A percentile compares a stretch with the other conserved stretches of the same genome.
These are phyloP conservation scores for Ophraella communa DNA, from an alignment of 2,888 invertebrate genomes.

Conservation along the genomic window DNA sequence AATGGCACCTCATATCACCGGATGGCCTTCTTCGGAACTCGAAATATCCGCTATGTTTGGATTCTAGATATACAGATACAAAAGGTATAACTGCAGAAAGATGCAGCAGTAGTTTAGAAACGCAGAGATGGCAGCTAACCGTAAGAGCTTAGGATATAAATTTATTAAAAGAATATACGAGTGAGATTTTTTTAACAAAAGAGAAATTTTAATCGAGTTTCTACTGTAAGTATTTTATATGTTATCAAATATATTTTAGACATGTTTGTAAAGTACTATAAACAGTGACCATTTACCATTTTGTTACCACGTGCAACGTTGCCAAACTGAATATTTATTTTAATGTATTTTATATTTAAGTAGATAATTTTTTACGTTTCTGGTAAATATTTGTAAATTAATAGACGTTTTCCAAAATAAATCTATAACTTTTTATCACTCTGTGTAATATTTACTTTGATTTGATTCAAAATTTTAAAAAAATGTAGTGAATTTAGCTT, in stretches of 20 bases:
- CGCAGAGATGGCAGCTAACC: conserved; percentile 72
- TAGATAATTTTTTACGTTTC: not conserved
- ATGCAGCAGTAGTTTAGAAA: conserved; percentile 70
- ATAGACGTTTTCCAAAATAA: too few species aligned
- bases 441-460: not conserved
- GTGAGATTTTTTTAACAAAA: conserved; percentile 3
- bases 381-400: not conserved
- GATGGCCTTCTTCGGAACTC: conserved; percentile 74
- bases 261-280: too few species aligned
- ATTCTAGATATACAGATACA: conserved; percentile 67
- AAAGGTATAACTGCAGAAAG: conserved; percentile 71
- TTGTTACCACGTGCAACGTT: not conserved
- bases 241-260: too few species aligned
- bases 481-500: too few species aligned
- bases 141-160: conserved; percentile 1
- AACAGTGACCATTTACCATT: not conserved
- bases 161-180: not conserved
- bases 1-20: conserved; percentile 70
- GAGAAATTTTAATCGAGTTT: too few species aligned
- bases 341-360: not conserved
- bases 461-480: not conserved
- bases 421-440: not conserved
- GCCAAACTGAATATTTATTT: not conserved
- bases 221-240: too few species aligned
- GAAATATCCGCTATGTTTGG: conserved; percentile 79